phyloP scores from a whole-genome alignment of 2,113 vertebrate genomes.

The Hydropotes inermis region DNA sequence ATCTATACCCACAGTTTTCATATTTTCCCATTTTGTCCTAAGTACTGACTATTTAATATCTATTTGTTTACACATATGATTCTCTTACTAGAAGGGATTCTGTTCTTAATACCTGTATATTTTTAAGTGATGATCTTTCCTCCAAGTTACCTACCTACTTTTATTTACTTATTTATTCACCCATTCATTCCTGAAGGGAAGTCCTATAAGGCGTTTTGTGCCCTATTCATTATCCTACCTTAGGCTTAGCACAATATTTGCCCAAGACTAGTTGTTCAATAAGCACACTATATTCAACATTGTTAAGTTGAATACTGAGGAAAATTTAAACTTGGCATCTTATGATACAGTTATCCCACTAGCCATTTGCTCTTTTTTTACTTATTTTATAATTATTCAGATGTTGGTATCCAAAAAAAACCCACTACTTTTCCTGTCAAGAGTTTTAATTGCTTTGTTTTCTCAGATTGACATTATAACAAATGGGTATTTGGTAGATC shows the following conservation, averaged over 20 bases:
- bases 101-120: not conserved
- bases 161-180: not conserved
- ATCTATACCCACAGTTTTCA: not conserved
- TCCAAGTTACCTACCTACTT: not conserved
- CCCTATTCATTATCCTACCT: not conserved
- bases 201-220: rapidly evolving
- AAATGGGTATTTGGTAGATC: not conserved
- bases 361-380: not conserved
- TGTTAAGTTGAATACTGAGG: not conserved
- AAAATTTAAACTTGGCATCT: not conserved
- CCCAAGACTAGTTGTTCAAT: not conserved
- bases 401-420: not conserved
- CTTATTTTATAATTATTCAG: not conserved
- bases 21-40: not conserved
- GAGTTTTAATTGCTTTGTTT: not conserved
- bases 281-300: not conserved
- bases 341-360: not conserved
- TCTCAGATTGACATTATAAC: not conserved
- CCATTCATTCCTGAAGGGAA: not conserved
- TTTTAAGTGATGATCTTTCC: not conserved
- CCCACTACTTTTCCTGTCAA: not conserved
- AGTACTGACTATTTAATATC: not conserved
- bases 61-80: not conserved
- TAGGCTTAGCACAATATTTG: not conserved
- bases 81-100: not conserved